A percentile compares a stretch with the other conserved stretches of the same genome.
Conservation (phyloP, 2,113 vertebrate species). For the Sialia sialis region DNA sequence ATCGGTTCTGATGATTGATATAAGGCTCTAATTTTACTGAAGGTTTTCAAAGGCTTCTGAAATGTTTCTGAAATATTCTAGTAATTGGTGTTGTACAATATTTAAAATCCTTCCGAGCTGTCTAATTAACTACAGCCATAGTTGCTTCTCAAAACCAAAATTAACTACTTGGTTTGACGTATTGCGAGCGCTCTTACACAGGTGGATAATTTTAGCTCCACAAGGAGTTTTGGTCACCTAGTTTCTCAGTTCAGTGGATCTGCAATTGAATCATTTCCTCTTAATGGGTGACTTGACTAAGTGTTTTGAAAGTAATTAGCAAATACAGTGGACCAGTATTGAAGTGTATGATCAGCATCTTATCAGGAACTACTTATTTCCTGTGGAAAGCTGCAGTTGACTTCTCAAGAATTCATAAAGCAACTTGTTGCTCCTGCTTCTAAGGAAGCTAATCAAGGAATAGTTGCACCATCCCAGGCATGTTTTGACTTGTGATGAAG, state of each 20-base stretch:
- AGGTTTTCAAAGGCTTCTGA: conserved; percentile 1
- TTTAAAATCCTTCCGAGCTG: conserved; percentile 2
- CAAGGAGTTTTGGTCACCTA: conserved; percentile 9
- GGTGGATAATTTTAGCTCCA: conserved; percentile 25
- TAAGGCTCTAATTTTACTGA: not conserved
- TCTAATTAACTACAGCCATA: not conserved
- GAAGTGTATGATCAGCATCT: not conserved
- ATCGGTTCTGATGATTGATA: not conserved
- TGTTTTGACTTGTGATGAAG: not conserved
- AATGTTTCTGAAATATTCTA: conserved; percentile 12
- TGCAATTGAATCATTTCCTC: conserved; percentile 36
- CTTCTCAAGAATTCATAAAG: conserved; percentile 1
- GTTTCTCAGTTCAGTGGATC: conserved; percentile 41
- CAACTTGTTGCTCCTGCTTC: not conserved
- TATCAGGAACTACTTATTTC: not conserved
- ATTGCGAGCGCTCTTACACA: not conserved
- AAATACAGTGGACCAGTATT: conserved; percentile 4
- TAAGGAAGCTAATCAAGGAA: conserved; percentile 23
- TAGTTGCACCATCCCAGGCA: not conserved
- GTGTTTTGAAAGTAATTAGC: conserved; percentile 35
- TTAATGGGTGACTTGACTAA: conserved; percentile 37
- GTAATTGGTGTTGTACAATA: not conserved
- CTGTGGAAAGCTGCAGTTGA: not conserved
- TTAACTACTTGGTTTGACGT: conserved; percentile 5
- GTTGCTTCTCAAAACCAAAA: not conserved